phyloP scores from a whole-genome alignment of 1,140 invertebrate genomes.

The Semibalanus balanoides region DNA sequence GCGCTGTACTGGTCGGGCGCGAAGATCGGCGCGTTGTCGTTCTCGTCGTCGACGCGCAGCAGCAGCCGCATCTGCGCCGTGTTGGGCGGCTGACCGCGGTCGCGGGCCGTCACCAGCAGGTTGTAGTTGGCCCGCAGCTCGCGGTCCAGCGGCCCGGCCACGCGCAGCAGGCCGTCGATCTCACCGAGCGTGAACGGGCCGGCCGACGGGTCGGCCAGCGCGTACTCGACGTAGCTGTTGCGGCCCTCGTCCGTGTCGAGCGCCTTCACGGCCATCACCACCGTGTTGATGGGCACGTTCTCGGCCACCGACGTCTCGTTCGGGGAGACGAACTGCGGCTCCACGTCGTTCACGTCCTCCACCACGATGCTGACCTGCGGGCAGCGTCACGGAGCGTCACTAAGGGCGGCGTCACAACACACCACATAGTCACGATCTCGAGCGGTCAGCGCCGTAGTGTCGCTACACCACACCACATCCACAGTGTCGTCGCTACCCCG shows the following conservation, averaged over 20 bases:
- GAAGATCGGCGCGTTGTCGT: conserved; percentile 86
- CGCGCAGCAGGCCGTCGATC: conserved; percentile 68
- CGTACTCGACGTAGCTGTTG: conserved; percentile 86
- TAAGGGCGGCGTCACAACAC: no score
- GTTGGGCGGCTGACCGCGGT: conserved; percentile 70
- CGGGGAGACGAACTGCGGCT: conserved; percentile 72
- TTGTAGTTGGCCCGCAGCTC: conserved; percentile 68
- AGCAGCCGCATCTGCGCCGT: conserved; percentile 50
- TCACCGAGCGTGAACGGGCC: conserved; percentile 66
- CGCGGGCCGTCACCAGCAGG: conserved; percentile 63
- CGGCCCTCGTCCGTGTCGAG: conserved; percentile 80
- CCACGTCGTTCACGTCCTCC: conserved; percentile 86
- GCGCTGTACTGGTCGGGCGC: conserved; percentile 73
- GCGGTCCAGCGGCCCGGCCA: conserved; percentile 64
- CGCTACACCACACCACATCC: no score
- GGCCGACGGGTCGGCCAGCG: conserved; percentile 37
- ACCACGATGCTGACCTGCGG: conserved; percentile 66
- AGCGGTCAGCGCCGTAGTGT: no score
- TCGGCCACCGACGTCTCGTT: conserved; percentile 56
- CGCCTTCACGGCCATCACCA: conserved; percentile 79
- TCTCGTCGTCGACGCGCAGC: conserved; percentile 72
- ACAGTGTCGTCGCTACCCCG: no score
- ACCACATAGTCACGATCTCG: no score
- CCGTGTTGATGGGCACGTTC: conserved; percentile 74
- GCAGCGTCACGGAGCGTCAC: background rate